phyloP scores from a whole-genome alignment of 2,797 vertebrate genomes.

The Gymnothorax reevesii region DNA sequence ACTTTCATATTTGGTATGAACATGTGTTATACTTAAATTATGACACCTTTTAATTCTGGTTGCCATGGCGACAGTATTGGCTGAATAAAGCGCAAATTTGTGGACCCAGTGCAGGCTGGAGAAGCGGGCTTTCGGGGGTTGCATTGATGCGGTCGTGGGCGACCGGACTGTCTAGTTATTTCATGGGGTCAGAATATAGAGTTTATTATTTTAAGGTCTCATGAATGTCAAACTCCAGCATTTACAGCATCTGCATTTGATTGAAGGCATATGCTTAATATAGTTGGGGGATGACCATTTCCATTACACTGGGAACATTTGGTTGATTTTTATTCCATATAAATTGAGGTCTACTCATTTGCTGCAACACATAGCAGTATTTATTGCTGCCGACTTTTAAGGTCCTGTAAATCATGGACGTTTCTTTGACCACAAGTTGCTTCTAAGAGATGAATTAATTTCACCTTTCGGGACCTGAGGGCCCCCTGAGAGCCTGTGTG shows the following conservation, averaged over 20 bases:
- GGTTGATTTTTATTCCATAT: neutral
- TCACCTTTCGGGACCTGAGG: neutral
- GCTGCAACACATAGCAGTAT: conserved; percentile 7
- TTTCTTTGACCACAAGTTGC: conserved; percentile 1
- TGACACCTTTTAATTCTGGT: too few relatives aligned
- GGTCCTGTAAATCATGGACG: neutral
- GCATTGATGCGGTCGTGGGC: too few relatives aligned
- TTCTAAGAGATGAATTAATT: neutral
- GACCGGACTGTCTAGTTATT: too few relatives aligned
- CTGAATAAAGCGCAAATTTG: too few relatives aligned
- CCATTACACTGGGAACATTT: neutral
- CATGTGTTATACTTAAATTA: too few relatives aligned
- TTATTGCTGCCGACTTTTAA: neutral
- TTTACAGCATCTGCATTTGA: neutral
- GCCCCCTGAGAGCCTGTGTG: neutral
- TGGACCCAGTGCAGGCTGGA: too few relatives aligned
- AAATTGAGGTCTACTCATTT: neutral
- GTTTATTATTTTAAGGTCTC: neutral
- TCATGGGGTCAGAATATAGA: neutral
- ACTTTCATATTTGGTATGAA: too few relatives aligned
- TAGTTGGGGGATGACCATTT: neutral
- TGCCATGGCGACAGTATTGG: too few relatives aligned
- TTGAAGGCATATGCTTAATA: neutral
- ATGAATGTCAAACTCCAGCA: neutral
- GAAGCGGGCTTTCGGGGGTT: too few relatives aligned